These are phyloP conservation scores for Nematostella vectensis DNA, from an alignment of 92 coral and sea anemone species.

Conservation along the genomic window DNA sequence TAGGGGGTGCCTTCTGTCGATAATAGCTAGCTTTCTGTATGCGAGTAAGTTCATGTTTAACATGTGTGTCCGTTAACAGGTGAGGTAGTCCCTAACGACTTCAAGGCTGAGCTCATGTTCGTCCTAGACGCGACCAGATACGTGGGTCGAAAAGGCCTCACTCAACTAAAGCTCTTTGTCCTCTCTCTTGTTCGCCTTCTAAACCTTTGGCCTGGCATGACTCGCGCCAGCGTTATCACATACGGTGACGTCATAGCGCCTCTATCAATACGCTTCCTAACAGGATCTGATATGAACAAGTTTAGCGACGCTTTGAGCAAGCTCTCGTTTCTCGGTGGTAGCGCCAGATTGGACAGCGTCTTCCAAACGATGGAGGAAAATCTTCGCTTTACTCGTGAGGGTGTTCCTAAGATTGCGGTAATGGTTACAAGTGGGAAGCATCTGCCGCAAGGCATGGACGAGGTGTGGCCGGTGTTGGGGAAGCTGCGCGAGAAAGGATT, in stretches of 20 bases:
- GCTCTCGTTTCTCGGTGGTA: constrained; percentile 39
- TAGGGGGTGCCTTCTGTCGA: no score
- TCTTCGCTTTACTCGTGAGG: constrained; percentile 19
- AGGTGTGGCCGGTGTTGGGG: neutral
- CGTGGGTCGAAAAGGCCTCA: constrained; percentile 43
- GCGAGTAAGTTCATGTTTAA: no score
- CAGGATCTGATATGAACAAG: constrained; percentile 4
- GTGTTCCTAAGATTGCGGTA: constrained; percentile 29
- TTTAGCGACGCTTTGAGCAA: constrained; percentile 40
- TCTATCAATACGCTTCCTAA: constrained; percentile 21
- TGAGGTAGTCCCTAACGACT: constrained; percentile 25
- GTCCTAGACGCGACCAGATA: constrained; percentile 49
- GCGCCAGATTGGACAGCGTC: constrained; percentile 32
- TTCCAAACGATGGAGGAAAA: constrained; percentile 6
- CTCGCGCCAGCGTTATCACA: constrained; percentile 53
- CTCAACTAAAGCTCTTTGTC: constrained; percentile 40
- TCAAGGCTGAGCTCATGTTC: constrained; percentile 51
- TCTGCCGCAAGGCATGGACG: constrained; percentile 3
- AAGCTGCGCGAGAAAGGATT: constrained; percentile 6
- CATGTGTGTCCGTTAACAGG: no score
- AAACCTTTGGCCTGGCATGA: constrained; percentile 34
- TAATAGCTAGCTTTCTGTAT: no score
- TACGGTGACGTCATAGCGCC: constrained; percentile 40
- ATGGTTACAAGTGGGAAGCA: constrained; percentile 36
- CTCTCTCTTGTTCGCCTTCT: constrained; percentile 44